phyloP scores from a whole-genome alignment of 2,797 vertebrate species.

The Orientallactaga sibirica region DNA sequence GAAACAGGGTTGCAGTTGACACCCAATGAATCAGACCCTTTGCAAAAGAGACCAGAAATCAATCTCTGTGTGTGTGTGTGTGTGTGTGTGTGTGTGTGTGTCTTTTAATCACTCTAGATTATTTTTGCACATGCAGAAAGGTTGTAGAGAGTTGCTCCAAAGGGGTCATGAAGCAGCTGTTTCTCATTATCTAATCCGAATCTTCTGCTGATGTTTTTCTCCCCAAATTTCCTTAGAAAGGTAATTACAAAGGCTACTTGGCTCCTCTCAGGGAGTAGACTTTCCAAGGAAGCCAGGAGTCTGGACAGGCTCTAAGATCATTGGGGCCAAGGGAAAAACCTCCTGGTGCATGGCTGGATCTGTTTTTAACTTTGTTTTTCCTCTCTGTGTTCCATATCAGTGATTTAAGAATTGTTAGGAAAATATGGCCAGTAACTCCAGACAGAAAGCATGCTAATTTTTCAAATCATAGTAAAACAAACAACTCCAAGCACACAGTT shows the following conservation, averaged over 20 bases:
- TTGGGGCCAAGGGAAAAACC: constrained; percentile 21
- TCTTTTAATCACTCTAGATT: constrained; percentile 42
- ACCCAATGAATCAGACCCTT: constrained; percentile 26
- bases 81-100: too few relatives aligned
- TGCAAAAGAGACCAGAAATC: not conserved
- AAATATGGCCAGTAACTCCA: constrained; percentile 20
- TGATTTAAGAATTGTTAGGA: constrained; percentile 60
- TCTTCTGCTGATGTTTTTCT: constrained; percentile 59
- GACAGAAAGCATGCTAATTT: constrained; percentile 19
- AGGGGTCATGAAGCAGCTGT: constrained; percentile 56
- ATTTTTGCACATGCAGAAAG: constrained; percentile 49
- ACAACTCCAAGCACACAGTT: constrained; percentile 7
- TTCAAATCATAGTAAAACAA: constrained; percentile 66
- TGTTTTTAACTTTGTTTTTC: constrained; percentile 47
- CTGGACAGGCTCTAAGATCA: constrained; percentile 62
- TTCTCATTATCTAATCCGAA: constrained; percentile 58
- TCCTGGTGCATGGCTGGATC: constrained; percentile 43
- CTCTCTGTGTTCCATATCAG: constrained; percentile 12
- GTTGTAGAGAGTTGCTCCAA: constrained; percentile 23
- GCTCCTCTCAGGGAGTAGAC: constrained; percentile 32
- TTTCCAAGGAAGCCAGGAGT: constrained; percentile 41
- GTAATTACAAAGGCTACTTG: constrained; percentile 52
- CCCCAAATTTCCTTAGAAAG: constrained; percentile 61
- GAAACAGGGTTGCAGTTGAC: not conserved
- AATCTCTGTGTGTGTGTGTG: too few relatives aligned